A percentile compares a stretch with the other conserved stretches of the same genome.
Evolutionary conservation across 2,113 vertebrate genomes (phyloP).

Genomic region (Nesogale talazaci): DNA sequence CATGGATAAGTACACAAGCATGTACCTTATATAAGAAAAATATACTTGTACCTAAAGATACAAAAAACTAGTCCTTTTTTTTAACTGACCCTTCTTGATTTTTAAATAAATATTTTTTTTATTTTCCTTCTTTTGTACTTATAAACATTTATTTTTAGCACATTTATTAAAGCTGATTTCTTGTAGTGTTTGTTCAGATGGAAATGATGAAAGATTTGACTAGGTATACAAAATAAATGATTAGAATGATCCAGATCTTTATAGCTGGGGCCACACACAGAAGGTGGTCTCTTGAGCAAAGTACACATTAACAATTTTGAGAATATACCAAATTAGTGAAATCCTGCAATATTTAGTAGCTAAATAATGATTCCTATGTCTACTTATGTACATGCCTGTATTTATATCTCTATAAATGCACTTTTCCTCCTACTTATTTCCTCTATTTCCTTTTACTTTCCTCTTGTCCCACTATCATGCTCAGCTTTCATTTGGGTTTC

Average conservation of each 20-base stretch:
- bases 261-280: neutral
- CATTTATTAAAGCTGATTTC: neutral
- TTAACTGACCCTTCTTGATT: too few relatives aligned
- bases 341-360: neutral
- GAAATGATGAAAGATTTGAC: constrained; percentile 17
- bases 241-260: constrained; percentile 1
- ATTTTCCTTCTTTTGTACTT: neutral
- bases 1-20: neutral
- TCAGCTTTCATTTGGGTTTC: too few relatives aligned
- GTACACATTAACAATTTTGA: neutral
- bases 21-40: constrained; percentile 36
- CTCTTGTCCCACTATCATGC: too few relatives aligned
- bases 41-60: neutral
- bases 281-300: neutral
- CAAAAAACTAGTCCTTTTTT: too few relatives aligned
- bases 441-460: too few relatives aligned
- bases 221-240: constrained; percentile 6
- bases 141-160: constrained; percentile 2
- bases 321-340: neutral
- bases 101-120: neutral
- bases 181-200: constrained; percentile 13
- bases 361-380: neutral
- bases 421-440: too few relatives aligned
- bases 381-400: too few relatives aligned
- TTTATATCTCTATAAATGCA: too few relatives aligned